Base-by-base conservation (phyloP, 2,888 invertebrate species). In the Gymnosoma rotundatum region DNA sequence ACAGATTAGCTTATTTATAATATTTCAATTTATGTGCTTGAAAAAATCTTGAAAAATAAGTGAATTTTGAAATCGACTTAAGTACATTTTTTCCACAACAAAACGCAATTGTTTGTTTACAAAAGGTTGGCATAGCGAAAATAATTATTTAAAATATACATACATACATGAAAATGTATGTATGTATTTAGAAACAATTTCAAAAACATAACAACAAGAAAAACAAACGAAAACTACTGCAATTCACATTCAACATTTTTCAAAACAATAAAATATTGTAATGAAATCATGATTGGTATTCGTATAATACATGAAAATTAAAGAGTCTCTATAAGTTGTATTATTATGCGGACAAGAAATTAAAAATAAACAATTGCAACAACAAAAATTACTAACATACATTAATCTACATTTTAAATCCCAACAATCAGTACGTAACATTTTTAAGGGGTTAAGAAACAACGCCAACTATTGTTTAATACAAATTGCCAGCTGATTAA, bases 381-480 rank as follows among this genome's bases (percentile, higher is more conserved):
- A 60, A 38, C 12, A 21, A 63, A 32, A 25, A 32, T 21, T 16
- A n/a, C 3, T 36, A 21, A 20, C 16, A 16, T 25, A 4, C 5
- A 6, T 32, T 5, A 14, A 14, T 25, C n/a, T 45, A 63, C n/a
- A 21, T 16, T 56, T n/a, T 21, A 48, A 32, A 32, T 5, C 6
- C 25, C 4, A 45, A 20, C 32, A 32, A 58, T 21, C 32, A 32
- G 36, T 36, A 18, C 8, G 1, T 9, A 52, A 12, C n/a, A 20
- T 38, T n/a, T 38, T 63, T 64, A 81, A 75, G 20, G 81, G 81
- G 81, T 81, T 81, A 81, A 81, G 66, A 67, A 73, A 79, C 18
- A 79, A 79, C 54, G 73, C 52, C 60, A 73, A 79, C 73, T 54
- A 72, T 60, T 73, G 50, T 79, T 60, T 73, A 60, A 72, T 66